Conservation (phyloP, 2,113 vertebrate genomes). For the Charadrius vociferus region DNA sequence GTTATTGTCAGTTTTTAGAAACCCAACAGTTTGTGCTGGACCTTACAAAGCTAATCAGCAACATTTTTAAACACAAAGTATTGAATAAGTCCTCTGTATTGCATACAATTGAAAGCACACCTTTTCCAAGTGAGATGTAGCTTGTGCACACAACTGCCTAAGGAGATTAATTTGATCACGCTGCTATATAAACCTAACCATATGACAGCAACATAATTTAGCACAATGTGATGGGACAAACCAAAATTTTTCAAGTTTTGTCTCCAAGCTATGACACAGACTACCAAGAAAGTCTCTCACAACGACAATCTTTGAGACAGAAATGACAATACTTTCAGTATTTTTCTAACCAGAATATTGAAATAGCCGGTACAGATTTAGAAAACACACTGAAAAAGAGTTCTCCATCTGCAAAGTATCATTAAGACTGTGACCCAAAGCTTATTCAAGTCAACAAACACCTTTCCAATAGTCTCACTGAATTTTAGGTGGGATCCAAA, state of each 20-base stretch:
- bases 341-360: not conserved
- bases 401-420: not conserved
- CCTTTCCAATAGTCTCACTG: not conserved
- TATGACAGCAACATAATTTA: not conserved
- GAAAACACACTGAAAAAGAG: not conserved
- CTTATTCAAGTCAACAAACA: not conserved
- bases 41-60: not conserved
- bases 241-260: not conserved
- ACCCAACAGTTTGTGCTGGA: not conserved
- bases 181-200: not conserved
- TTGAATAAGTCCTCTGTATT: not conserved
- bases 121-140: not conserved
- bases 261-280: not conserved
- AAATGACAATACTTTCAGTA: not conserved
- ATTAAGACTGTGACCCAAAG: not conserved
- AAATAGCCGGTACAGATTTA: not conserved
- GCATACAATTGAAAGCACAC: not conserved
- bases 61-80: not conserved
- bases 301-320: not conserved
- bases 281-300: not conserved
- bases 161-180: not conserved
- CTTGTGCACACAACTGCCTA: not conserved
- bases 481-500: not conserved
- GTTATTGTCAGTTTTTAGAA: not conserved
- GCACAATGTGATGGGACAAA: not conserved